Percentiles rank a stretch among this genome's conserved stretches.
These are phyloP conservation scores for Cremastinae sp. DNA, from an alignment of 2,888 invertebrate genomes.

Conservation along the genomic window DNA sequence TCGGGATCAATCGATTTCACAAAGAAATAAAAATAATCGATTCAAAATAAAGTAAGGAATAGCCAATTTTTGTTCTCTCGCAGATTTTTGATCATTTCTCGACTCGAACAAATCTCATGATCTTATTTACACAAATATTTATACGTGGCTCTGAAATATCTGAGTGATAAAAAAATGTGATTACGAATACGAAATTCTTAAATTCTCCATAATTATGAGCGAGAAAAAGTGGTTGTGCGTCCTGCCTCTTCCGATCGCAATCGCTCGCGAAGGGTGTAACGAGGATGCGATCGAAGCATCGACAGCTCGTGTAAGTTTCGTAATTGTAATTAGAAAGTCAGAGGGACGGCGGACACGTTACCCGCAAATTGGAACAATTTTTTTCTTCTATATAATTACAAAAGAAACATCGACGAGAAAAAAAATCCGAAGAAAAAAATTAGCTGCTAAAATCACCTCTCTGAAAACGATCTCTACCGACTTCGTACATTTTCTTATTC, in stretches of 20 bases:
- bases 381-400: background rate
- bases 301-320: slow-evolving; percentile 38
- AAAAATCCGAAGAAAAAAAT: slow-evolving; percentile 5
- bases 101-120: too few relatives aligned
- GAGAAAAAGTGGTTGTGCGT: slow-evolving; percentile 45
- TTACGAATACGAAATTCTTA: background rate
- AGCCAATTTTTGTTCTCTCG: background rate
- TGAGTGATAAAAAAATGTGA: background rate
- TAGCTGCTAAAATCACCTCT: slow-evolving; percentile 1
- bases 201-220: slow-evolving; percentile 28
- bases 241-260: slow-evolving; percentile 27
- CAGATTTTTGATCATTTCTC: background rate
- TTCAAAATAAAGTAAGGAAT: background rate
- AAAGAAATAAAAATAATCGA: background rate
- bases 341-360: slow-evolving; percentile 56
- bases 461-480: slow-evolving; percentile 36
- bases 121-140: background rate
- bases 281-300: slow-evolving; percentile 37
- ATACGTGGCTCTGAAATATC: background rate
- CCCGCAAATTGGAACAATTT: background rate
- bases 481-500: slow-evolving; percentile 12
- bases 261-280: slow-evolving; percentile 32
- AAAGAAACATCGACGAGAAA: background rate
- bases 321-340: slow-evolving; percentile 39
- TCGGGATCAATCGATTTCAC: slow-evolving; percentile 19